Percentiles rank a stretch among this genome's conserved stretches.
phyloP scores from a whole-genome alignment of 2,888 invertebrate species.

The Ptilodon capucinus region DNA sequence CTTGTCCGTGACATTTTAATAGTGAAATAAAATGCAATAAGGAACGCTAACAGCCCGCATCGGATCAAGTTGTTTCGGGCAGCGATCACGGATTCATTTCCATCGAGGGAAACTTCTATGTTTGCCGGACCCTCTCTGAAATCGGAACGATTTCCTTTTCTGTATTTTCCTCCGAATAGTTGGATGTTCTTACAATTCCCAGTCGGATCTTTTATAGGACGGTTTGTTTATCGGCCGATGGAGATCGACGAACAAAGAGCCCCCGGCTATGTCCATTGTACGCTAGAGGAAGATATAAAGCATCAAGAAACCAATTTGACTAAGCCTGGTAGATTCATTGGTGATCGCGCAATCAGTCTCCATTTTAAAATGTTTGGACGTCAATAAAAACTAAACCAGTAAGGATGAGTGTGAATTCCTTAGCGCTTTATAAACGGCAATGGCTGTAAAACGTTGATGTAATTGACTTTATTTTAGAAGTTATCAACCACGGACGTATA shows the following conservation, averaged over 20 bases:
- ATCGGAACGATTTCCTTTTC: constrained; percentile 42
- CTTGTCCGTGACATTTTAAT: constrained; percentile 17
- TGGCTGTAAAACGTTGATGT: too few species aligned
- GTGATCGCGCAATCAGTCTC: constrained; percentile 23
- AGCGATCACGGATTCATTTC: constrained; percentile 45
- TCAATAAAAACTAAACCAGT: constrained; percentile 31
- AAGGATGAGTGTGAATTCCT: too few species aligned
- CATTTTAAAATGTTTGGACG: constrained; percentile 23
- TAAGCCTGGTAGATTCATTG: constrained; percentile 30
- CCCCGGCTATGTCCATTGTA: constrained; percentile 43
- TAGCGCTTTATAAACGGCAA: too few species aligned
- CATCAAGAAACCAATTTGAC: constrained; percentile 48
- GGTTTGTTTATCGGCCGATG: constrained; percentile 54
- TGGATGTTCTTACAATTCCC: constrained; percentile 45
- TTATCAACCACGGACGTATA: too few species aligned
- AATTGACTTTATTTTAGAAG: too few species aligned
- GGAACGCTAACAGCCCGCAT: constrained; percentile 2
- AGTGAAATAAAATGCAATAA: neutral
- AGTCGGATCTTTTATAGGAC: constrained; percentile 49
- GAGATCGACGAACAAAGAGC: constrained; percentile 53
- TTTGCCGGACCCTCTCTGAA: constrained; percentile 37
- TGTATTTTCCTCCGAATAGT: constrained; percentile 51
- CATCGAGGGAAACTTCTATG: constrained; percentile 33
- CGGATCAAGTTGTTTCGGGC: constrained; percentile 26
- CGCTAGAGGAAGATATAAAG: constrained; percentile 45